Percentiles rank a stretch among this genome's conserved stretches.
phyloP scores from a whole-genome alignment of 2,888 invertebrate species.

The Calephelis perditalis region DNA sequence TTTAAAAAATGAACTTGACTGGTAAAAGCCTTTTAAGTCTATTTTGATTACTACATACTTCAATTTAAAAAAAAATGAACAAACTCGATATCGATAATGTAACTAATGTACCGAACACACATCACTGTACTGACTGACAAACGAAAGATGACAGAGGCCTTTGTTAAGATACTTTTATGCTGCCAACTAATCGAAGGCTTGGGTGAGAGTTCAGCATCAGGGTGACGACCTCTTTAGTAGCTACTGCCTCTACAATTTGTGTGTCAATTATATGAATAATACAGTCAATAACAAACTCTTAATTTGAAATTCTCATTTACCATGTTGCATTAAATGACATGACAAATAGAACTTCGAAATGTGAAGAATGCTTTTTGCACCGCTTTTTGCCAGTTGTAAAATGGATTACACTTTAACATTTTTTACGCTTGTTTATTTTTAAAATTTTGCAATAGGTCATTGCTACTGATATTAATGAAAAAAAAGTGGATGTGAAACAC shows the following conservation, averaged over 20 bases:
- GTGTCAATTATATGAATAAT: constrained; percentile 16
- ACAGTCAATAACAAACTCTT: constrained; percentile 16
- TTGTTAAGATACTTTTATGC: constrained; percentile 19
- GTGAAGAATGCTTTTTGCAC: too few relatives aligned
- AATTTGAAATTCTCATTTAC: constrained; percentile 6
- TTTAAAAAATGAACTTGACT: too few relatives aligned
- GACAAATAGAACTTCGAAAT: background rate
- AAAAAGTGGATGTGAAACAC: too few relatives aligned
- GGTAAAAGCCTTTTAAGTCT: too few relatives aligned
- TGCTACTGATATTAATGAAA: too few relatives aligned
- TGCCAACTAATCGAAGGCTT: constrained; percentile 21
- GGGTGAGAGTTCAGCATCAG: constrained; percentile 26
- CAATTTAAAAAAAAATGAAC: too few relatives aligned
- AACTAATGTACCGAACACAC: background rate
- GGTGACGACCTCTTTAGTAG: constrained; percentile 17
- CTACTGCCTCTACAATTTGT: constrained; percentile 18
- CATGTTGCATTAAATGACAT: background rate
- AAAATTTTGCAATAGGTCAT: background rate
- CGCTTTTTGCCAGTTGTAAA: too few relatives aligned
- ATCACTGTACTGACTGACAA: constrained; percentile 15
- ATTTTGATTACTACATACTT: too few relatives aligned
- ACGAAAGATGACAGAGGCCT: constrained; percentile 23
- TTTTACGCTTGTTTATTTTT: too few relatives aligned
- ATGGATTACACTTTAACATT: too few relatives aligned
- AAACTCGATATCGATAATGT: background rate